Evolutionary conservation across 1,140 invertebrate genomes (phyloP).

Genomic region (Onthophagus taurus): DNA sequence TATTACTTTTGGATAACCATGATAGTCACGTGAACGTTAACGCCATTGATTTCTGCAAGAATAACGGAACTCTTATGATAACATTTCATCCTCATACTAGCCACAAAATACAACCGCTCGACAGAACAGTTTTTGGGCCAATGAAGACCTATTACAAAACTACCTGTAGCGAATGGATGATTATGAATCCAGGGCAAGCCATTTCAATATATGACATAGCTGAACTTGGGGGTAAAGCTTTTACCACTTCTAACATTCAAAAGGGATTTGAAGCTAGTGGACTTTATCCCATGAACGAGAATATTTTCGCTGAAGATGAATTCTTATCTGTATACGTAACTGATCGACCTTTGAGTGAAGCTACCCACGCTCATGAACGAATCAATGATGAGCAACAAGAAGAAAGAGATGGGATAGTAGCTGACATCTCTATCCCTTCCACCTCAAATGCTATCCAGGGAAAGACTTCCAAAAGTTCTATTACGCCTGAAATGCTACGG

Average conservation of each 20-base stretch:
- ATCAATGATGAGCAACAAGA: conserved; percentile 7
- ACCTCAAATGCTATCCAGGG: conserved; percentile 7
- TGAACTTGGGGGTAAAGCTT: conserved; percentile 18
- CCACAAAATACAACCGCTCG: conserved; percentile 6
- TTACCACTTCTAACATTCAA: conserved; percentile 6
- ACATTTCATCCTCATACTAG: background rate
- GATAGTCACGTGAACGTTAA: conserved; percentile 5
- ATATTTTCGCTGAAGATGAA: conserved; percentile 18
- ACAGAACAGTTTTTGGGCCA: conserved; percentile 8
- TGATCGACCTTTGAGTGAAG: conserved; percentile 3
- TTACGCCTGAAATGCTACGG: conserved; percentile 11
- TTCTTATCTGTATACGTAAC: conserved; percentile 14
- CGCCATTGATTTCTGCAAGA: background rate
- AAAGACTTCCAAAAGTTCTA: conserved; percentile 9
- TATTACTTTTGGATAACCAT: conserved; percentile 12
- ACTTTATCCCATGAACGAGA: conserved; percentile 16
- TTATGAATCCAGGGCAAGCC: conserved; percentile 22
- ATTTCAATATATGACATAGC: conserved; percentile 29
- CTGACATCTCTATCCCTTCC: conserved; percentile 1
- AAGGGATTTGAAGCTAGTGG: conserved; percentile 3
- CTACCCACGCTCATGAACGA: conserved; percentile 8
- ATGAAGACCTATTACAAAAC: conserved; percentile 14
- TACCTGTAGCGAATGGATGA: conserved; percentile 24
- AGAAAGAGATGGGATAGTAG: background rate
- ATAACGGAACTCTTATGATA: background rate